Base-by-base conservation (phyloP, 2,797 vertebrate species). In the Lagocephalus sceleratus region DNA sequence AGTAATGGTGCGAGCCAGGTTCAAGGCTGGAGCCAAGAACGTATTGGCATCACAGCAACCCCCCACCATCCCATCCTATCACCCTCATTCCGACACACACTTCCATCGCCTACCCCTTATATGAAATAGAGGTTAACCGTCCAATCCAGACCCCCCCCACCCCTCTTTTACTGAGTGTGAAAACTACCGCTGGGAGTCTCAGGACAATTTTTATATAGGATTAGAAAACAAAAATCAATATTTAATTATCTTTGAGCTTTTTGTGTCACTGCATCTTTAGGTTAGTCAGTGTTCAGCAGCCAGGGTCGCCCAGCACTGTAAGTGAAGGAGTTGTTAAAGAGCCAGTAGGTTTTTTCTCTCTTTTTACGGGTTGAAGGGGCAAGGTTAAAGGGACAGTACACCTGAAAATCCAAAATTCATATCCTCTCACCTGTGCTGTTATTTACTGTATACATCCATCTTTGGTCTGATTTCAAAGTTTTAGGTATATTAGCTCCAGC, bases 221-320 rank as follows among this genome's bases (percentile, higher is more conserved):
- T 97, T 98, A 97, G 95, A 97, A 97, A 97, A 96, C 94, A 96
- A 94, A 97, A 97, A 98, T 98, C 95, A 97, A 97, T 98, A 98
- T 97, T 97, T 98, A 98, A 98, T 98, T 98, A 98, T 98, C 94
- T 95, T 94, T 94, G 93, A 96, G 94, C 94, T 94, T 94, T 95
- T 96, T 95, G 94, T 96, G 94, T 94, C 94, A 92, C 93, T 94
- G 94, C 94, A 94, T 97, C 94, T 94, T 96, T 95, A 92, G 94
- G 92, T 87, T 90, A 92, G 92, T 92, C 92, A 94, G 93, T 85
- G 92, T 87, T 87, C 78, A 74, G 81, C 73, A 87, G 78, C 67
- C 56, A 9, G 88, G 89, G 78, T 81, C 72, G 70, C 74, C 90
- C 86, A 81, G 86, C 90, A 87, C 80, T 88, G 87, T 92, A 91